A percentile compares a stretch with the other conserved stretches of the same genome.
Evolutionary conservation across 2,113 vertebrate genomes (phyloP).

Genomic region (Mionectes macconnelli): DNA sequence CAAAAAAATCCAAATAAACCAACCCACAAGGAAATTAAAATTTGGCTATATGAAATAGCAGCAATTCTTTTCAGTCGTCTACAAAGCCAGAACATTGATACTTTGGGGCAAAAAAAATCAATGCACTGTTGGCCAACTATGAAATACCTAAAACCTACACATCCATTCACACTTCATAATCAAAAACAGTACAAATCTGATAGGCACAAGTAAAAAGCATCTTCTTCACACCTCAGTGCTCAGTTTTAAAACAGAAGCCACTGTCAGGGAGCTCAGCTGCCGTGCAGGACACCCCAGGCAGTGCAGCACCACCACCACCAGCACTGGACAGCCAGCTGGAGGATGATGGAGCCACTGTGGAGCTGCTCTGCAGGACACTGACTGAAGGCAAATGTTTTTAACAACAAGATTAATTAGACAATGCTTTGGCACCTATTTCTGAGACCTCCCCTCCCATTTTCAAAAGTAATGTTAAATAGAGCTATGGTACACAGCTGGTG

Average conservation of each 20-base stretch:
- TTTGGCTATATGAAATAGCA: conserved; percentile 31
- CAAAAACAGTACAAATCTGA: conserved; percentile 18
- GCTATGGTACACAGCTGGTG: neutral
- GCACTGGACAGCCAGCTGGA: neutral
- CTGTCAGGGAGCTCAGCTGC: neutral
- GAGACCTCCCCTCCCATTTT: neutral
- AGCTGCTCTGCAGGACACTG: neutral
- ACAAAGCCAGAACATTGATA: neutral
- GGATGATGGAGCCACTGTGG: neutral
- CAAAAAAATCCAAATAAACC: neutral
- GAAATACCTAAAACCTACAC: conserved; percentile 10
- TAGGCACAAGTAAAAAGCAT: conserved; percentile 61
- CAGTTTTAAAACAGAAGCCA: neutral
- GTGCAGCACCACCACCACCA: rapidly evolving
- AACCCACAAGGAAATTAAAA: neutral
- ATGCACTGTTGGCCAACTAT: neutral
- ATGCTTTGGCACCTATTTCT: conserved; percentile 56
- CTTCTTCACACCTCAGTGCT: conserved; percentile 14
- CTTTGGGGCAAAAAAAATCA: neutral
- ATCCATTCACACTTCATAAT: neutral
- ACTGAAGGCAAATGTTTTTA: neutral
- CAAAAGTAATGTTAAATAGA: neutral
- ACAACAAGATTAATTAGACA: neutral
- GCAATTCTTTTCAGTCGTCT: conserved; percentile 1
- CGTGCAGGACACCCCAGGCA: neutral